These are phyloP conservation scores for Drosophila paranaensis DNA, from an alignment of 2,888 invertebrate genomes.

Conservation along the genomic window DNA sequence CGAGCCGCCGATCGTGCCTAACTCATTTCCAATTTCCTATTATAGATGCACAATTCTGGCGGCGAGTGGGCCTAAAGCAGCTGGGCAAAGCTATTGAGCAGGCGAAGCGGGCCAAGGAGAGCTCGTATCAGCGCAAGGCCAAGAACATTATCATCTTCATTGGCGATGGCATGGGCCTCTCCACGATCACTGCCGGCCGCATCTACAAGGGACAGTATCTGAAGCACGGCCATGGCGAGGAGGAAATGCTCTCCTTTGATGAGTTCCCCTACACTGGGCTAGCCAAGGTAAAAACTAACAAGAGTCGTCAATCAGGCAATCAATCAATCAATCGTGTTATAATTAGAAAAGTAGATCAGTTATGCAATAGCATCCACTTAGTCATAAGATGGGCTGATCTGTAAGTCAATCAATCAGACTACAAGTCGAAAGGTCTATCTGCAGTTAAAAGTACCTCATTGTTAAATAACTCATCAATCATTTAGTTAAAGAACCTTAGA, in stretches of 20 bases:
- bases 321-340: neutral
- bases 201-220: slow-evolving; percentile 86
- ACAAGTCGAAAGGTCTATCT: neutral
- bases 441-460: no score
- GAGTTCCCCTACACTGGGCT: slow-evolving; percentile 87
- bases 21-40: slow-evolving; percentile 26
- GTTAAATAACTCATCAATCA: neutral
- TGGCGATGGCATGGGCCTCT: slow-evolving; percentile 89
- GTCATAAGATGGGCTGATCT: neutral
- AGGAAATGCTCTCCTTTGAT: slow-evolving; percentile 87
- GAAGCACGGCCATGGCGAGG: slow-evolving; percentile 86
- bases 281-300: slow-evolving; percentile 86
- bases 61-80: slow-evolving; percentile 69
- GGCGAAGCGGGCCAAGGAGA: slow-evolving; percentile 83
- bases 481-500: neutral
- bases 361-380: neutral
- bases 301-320: neutral
- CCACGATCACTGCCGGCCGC: slow-evolving; percentile 88
- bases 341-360: neutral
- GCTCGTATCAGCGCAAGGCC: slow-evolving; percentile 83
- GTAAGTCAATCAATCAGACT: neutral
- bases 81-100: slow-evolving; percentile 84
- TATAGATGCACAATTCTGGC: slow-evolving; percentile 82
- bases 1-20: slow-evolving; percentile 28
- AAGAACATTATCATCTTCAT: slow-evolving; percentile 88